Evolutionary conservation across 2,113 vertebrate species (phyloP).

Genomic region (Quiscalus mexicanus): DNA sequence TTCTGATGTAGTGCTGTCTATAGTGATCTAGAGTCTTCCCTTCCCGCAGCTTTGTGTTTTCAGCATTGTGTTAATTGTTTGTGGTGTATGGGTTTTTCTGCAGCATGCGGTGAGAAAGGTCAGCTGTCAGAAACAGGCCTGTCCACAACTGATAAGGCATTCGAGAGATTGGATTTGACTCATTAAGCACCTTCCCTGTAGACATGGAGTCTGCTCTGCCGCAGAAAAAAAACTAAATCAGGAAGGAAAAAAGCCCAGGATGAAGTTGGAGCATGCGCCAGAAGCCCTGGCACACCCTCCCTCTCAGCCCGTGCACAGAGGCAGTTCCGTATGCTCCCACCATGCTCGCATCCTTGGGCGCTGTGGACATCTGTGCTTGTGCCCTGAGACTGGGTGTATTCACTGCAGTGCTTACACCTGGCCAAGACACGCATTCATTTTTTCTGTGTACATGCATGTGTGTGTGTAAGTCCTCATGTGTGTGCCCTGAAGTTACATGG

Average conservation of each 20-base stretch:
- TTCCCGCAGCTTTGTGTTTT: constrained; percentile 13
- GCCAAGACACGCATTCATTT: accelerated
- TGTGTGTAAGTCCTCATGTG: accelerated
- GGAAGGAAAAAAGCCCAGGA: neutral
- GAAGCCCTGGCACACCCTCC: neutral
- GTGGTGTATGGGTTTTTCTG: constrained; percentile 37
- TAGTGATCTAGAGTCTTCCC: neutral
- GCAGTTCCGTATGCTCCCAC: accelerated
- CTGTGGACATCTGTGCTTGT: accelerated
- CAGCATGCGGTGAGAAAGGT: constrained; percentile 58
- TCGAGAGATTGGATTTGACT: constrained; percentile 60
- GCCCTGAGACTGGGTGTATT: neutral
- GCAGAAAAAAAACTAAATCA: neutral
- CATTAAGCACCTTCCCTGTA: constrained; percentile 60
- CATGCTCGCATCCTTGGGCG: accelerated
- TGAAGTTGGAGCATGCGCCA: neutral
- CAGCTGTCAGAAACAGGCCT: constrained; percentile 68
- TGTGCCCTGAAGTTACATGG: neutral
- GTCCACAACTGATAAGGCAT: constrained; percentile 69
- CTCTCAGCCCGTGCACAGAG: accelerated
- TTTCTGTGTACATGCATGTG: accelerated
- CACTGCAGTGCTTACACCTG: neutral
- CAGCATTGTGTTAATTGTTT: constrained; percentile 66
- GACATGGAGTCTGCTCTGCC: constrained; percentile 13
- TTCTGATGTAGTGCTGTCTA: neutral